These are phyloP conservation scores for Ditula angustiorana DNA, from an alignment of 2,888 invertebrate genomes.

Conservation along the genomic window DNA sequence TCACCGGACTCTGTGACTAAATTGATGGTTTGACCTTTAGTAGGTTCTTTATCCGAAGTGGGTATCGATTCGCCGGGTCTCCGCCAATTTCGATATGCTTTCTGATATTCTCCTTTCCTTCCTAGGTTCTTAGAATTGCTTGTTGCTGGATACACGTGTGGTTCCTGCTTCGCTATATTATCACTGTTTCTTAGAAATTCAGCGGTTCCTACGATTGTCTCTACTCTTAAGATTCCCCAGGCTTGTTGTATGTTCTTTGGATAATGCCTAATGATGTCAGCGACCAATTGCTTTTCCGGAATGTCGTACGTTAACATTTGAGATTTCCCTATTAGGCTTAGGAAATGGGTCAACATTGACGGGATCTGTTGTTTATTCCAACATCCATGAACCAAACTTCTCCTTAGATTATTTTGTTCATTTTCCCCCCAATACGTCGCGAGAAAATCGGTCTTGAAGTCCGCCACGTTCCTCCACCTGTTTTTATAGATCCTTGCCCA, in stretches of 20 bases:
- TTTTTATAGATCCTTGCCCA: constrained; percentile 8
- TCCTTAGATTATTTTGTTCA: constrained; percentile 2
- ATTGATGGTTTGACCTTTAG: too few relatives aligned
- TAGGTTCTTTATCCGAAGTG: too few relatives aligned
- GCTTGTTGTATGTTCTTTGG: background rate
- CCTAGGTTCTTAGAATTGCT: too few relatives aligned
- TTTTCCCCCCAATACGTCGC: constrained; percentile 6
- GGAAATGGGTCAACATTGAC: background rate
- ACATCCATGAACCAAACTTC: background rate
- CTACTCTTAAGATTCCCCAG: background rate
- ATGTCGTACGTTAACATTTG: background rate
- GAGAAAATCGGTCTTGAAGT: constrained; percentile 5
- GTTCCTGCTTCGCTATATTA: background rate
- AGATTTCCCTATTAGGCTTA: background rate
- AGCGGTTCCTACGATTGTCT: background rate
- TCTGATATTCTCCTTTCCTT: too few relatives aligned
- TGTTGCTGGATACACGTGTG: too few relatives aligned
- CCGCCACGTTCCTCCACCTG: background rate
- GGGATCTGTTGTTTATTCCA: background rate
- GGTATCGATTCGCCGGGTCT: too few relatives aligned
- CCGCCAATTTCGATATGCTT: too few relatives aligned
- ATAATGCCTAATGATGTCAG: background rate
- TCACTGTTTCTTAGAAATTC: constrained; percentile 14
- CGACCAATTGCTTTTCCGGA: background rate
- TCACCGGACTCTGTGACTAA: too few relatives aligned